These are phyloP conservation scores for Discoglossus pictus DNA, from an alignment of 2,797 vertebrate genomes.

Conservation along the genomic window DNA sequence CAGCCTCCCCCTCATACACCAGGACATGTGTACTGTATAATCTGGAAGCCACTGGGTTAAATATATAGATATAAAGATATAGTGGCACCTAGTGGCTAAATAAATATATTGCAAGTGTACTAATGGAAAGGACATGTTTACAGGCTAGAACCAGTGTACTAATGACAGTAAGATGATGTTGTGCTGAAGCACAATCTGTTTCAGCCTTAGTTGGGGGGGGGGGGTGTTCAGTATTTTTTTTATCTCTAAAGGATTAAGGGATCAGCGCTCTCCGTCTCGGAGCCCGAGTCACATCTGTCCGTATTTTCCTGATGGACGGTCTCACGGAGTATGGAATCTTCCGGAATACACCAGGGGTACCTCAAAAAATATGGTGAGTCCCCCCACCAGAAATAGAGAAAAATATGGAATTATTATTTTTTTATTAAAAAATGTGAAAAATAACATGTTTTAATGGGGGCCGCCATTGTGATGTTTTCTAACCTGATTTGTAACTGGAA, in stretches of 20 bases:
- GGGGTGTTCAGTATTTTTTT: conserved; percentile 4
- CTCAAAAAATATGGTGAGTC: conserved; percentile 79
- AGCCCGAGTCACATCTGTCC: conserved; percentile 36
- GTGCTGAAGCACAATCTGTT: not conserved
- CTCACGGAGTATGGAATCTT: conserved; percentile 65
- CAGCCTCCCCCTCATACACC: conserved; percentile 22
- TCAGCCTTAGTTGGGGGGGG: not conserved
- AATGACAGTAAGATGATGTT: not conserved
- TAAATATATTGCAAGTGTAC: conserved; percentile 12
- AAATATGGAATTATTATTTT: no score
- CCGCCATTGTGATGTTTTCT: no score
- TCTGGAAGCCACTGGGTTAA: conserved; percentile 25
- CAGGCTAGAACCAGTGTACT: not conserved
- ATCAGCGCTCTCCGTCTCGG: conserved; percentile 32
- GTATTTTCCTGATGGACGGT: conserved; percentile 50
- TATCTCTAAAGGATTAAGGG: conserved; percentile 36
- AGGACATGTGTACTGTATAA: not conserved
- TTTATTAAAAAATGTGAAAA: no score
- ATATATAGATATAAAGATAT: conserved; percentile 10
- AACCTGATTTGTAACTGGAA: no score
- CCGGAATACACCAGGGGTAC: conserved; percentile 74
- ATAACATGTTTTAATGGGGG: no score
- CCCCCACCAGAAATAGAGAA: not conserved
- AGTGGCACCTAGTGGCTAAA: not conserved
- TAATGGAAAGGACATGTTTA: conserved; percentile 28